Conservation (phyloP, 2,113 vertebrate species). For the Paradisaea rubra region DNA sequence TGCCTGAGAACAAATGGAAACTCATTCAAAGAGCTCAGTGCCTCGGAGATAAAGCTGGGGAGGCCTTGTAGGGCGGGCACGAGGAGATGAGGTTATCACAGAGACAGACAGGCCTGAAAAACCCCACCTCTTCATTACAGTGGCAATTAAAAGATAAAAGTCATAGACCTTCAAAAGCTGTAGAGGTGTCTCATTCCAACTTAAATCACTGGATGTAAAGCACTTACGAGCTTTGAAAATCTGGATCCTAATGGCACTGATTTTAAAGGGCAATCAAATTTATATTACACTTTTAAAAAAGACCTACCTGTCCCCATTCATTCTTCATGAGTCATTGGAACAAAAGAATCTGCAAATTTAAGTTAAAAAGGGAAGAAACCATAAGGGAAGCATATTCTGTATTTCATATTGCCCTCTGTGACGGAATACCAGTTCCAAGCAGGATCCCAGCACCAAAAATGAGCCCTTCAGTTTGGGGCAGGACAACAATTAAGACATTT, state of each 20-base stretch:
- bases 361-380: not conserved
- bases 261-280: not conserved
- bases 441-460: not conserved
- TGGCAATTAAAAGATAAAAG: slow-evolving; percentile 8
- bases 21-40: not conserved
- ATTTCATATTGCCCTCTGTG: not conserved
- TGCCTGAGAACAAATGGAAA: slow-evolving; percentile 21
- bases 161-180: not conserved
- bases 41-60: slow-evolving; percentile 28
- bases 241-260: not conserved
- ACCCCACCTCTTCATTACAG: not conserved
- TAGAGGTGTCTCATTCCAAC: not conserved
- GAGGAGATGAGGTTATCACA: slow-evolving; percentile 1
- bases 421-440: not conserved
- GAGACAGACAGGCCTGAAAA: not conserved
- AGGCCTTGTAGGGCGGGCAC: not conserved
- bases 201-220: not conserved
- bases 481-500: not conserved
- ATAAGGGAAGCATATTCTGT: not conserved
- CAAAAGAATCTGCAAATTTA: not conserved
- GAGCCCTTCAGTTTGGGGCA: not conserved
- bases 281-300: not conserved
- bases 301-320: not conserved
- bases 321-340: not conserved
- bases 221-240: not conserved